Conservation (phyloP, 2,113 vertebrate genomes). For the Morone saxatilis region DNA sequence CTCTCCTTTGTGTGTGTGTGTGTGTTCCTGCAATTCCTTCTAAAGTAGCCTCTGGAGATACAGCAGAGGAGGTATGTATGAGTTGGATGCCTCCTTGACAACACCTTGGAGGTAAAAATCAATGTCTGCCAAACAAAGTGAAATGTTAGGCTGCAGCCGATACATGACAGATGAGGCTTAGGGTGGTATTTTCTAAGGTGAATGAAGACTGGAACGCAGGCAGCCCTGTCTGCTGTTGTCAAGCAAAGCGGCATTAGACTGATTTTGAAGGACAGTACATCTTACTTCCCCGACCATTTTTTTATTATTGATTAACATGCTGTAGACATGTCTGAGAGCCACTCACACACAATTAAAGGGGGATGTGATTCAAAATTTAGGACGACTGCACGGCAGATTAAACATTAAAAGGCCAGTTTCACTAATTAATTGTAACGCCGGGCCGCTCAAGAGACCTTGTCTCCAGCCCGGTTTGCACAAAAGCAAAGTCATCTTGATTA, state of each 20-base stretch:
- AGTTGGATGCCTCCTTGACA: conserved; percentile 78
- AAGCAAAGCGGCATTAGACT: conserved; percentile 66
- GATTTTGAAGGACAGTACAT: conserved; percentile 75
- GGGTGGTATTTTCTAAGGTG: conserved; percentile 75
- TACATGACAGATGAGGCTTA: conserved; percentile 78
- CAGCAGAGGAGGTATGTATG: conserved; percentile 64
- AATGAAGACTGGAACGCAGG: conserved; percentile 72
- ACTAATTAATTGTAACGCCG: conserved; percentile 68
- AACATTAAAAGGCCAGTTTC: conserved; percentile 61
- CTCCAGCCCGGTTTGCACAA: conserved; percentile 26
- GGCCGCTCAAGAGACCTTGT: conserved; percentile 54
- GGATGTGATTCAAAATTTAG: conserved; percentile 49
- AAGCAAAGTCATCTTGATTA: conserved; percentile 60
- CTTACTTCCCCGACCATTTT: conserved; percentile 68
- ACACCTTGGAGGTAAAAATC: conserved; percentile 82
- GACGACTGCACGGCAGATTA: conserved; percentile 50
- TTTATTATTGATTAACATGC: conserved; percentile 73
- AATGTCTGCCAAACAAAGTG: conserved; percentile 83
- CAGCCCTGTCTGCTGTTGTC: conserved; percentile 73
- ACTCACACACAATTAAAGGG: conserved; percentile 17
- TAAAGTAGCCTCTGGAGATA: conserved; percentile 67
- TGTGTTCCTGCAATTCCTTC: conserved; percentile 37
- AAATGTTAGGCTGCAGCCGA: conserved; percentile 79
- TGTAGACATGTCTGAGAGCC: conserved; percentile 44
- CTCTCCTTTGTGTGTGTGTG: background rate